Evolutionary conservation across 2,888 invertebrate genomes (phyloP).

Genomic region (Neoscelio sp.): DNA sequence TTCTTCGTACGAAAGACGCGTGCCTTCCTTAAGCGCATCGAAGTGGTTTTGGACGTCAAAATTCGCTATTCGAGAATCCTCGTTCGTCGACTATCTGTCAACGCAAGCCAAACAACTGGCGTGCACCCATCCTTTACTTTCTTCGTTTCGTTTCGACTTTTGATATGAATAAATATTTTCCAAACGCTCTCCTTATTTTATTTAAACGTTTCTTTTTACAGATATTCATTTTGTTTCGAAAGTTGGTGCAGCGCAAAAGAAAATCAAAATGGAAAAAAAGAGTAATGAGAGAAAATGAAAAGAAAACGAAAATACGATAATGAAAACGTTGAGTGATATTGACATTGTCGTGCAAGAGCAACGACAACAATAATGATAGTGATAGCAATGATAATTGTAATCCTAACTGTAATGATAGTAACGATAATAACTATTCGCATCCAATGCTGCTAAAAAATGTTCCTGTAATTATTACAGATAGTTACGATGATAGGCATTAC

Average conservation of each 20-base stretch:
- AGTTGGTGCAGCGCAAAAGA: too few species aligned
- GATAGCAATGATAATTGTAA: conserved; percentile 67
- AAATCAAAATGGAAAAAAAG: conserved; percentile 1
- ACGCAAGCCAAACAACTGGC: conserved; percentile 1
- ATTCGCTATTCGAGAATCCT: too few species aligned
- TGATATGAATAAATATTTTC: too few species aligned
- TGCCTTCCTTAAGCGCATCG: conserved; percentile 60
- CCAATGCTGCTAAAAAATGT: conserved; percentile 68
- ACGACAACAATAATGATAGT: conserved; percentile 66
- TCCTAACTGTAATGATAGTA: conserved; percentile 67
- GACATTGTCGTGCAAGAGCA: conserved; percentile 51
- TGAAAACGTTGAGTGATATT: conserved; percentile 64
- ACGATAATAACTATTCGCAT: conserved; percentile 68
- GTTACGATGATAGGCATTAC: conserved; percentile 63
- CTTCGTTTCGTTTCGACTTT: conserved; percentile 27
- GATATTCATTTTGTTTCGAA: too few species aligned
- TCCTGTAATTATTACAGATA: conserved; percentile 69
- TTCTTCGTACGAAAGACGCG: conserved; percentile 55
- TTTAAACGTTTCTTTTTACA: too few species aligned
- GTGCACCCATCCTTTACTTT: conserved; percentile 9
- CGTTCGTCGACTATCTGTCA: conserved; percentile 41
- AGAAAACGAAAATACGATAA: conserved; percentile 23
- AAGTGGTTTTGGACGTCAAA: conserved; percentile 43
- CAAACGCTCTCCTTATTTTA: too few species aligned
- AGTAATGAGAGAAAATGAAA: conserved; percentile 26